Evolutionary conservation across 1,140 invertebrate species (phyloP).

Genomic region (Armadillidium nasatum): DNA sequence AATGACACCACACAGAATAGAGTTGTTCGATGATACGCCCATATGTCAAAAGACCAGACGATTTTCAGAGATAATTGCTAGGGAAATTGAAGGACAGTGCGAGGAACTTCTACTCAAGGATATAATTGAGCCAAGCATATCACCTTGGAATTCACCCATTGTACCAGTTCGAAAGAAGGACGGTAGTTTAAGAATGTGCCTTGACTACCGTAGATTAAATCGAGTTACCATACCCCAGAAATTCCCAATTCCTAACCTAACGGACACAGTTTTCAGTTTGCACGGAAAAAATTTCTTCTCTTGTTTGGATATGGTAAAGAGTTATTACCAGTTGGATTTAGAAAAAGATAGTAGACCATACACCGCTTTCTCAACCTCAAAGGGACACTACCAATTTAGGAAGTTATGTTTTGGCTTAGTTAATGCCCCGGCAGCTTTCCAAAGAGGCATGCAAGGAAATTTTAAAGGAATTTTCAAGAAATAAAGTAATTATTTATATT

Average conservation of each 20-base stretch:
- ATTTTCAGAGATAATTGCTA: background rate
- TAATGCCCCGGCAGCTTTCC: conserved; percentile 15
- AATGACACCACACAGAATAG: background rate
- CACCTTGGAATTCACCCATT: conserved; percentile 12
- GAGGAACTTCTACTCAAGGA: background rate
- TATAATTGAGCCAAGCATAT: conserved; percentile 2
- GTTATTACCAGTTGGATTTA: conserved; percentile 17
- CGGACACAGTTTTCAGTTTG: conserved; percentile 10
- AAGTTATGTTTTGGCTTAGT: conserved; percentile 14
- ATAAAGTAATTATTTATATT: conserved; percentile 16
- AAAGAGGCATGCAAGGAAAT: conserved; percentile 17
- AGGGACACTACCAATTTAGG: conserved; percentile 7
- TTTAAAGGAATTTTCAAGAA: background rate
- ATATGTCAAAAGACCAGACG: background rate
- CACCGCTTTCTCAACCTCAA: background rate
- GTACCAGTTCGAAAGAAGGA: conserved; percentile 9
- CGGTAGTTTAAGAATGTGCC: background rate
- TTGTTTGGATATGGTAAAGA: background rate
- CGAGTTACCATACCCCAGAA: background rate
- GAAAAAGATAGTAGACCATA: background rate
- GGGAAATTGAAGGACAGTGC: conserved; percentile 13
- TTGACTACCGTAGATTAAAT: background rate
- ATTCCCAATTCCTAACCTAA: conserved; percentile 2
- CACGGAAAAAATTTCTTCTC: background rate
- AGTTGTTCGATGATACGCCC: background rate